These are phyloP conservation scores for Lamprotornis superbus DNA, from an alignment of 2,113 vertebrate species.

Conservation along the genomic window DNA sequence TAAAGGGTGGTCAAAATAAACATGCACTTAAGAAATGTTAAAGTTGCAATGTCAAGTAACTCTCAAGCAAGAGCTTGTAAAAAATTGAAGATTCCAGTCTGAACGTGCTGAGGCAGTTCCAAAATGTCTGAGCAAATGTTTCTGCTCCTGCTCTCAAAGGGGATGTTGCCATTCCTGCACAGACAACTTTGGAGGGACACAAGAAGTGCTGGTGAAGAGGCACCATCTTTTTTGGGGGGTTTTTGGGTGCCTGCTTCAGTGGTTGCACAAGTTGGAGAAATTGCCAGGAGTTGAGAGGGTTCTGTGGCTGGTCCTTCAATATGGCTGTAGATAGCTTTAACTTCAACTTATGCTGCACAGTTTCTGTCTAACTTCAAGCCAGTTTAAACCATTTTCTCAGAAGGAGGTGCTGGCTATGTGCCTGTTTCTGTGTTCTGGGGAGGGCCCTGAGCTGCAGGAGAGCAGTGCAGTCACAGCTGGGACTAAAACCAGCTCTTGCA, in stretches of 20 bases:
- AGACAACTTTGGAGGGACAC: neutral
- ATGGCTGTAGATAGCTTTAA: neutral
- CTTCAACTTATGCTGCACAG: neutral
- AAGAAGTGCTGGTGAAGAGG: no score
- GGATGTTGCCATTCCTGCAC: neutral
- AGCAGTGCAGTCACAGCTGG: fast-evolving
- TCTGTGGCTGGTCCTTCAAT: neutral
- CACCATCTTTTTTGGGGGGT: neutral
- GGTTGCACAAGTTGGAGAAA: neutral
- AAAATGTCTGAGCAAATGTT: neutral
- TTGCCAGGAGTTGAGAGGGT: neutral
- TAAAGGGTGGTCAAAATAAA: conserved; percentile 28
- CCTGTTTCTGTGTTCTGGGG: neutral
- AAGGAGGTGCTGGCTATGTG: neutral
- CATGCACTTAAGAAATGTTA: neutral
- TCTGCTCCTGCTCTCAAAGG: neutral
- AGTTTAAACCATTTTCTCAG: neutral
- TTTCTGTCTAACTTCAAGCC: neutral
- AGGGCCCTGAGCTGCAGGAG: neutral
- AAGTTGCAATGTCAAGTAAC: neutral
- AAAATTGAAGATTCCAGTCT: neutral
- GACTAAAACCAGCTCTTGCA: neutral
- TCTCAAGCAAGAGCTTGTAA: neutral
- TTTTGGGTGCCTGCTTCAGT: neutral
- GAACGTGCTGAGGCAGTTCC: neutral